phyloP scores from a whole-genome alignment of 2,888 invertebrate species.

The Onchidella celtica region DNA sequence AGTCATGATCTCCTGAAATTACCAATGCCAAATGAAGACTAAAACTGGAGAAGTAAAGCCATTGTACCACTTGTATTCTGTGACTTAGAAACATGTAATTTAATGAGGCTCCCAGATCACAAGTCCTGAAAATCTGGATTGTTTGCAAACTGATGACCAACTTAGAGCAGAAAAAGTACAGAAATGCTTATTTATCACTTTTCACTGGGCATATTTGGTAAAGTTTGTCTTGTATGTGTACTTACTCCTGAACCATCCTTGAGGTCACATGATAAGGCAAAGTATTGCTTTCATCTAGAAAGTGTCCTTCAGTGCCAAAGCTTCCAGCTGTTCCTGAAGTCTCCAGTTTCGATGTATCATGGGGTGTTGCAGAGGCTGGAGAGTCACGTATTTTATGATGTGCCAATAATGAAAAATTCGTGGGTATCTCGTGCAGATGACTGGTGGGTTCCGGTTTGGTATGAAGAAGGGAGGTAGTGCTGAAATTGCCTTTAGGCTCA shows the following conservation, averaged over 20 bases:
- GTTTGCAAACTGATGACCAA: too few species aligned
- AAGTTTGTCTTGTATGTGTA: neutral
- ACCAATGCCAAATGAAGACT: too few species aligned
- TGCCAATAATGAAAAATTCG: neutral
- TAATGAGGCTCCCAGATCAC: too few species aligned
- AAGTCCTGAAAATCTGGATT: too few species aligned
- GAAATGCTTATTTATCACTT: too few species aligned
- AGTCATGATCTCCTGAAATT: too few species aligned
- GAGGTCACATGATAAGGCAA: conserved; percentile 48
- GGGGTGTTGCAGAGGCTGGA: neutral
- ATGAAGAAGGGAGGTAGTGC: neutral
- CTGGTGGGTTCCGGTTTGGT: conserved; percentile 6
- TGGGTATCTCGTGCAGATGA: conserved; percentile 14
- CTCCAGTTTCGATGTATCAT: conserved; percentile 21
- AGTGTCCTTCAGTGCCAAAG: neutral
- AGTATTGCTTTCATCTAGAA: conserved; percentile 45
- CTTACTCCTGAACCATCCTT: conserved; percentile 48
- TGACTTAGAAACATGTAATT: too few species aligned
- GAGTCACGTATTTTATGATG: conserved; percentile 5
- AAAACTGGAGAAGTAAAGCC: too few species aligned
- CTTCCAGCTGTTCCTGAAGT: neutral
- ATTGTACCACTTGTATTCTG: too few species aligned
- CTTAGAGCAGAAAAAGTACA: too few species aligned
- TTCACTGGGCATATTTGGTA: too few species aligned
- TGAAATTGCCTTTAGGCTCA: conserved; percentile 28